Evolutionary conservation across 2,797 vertebrate genomes (phyloP).

Genomic region (Gallinago solitaria): DNA sequence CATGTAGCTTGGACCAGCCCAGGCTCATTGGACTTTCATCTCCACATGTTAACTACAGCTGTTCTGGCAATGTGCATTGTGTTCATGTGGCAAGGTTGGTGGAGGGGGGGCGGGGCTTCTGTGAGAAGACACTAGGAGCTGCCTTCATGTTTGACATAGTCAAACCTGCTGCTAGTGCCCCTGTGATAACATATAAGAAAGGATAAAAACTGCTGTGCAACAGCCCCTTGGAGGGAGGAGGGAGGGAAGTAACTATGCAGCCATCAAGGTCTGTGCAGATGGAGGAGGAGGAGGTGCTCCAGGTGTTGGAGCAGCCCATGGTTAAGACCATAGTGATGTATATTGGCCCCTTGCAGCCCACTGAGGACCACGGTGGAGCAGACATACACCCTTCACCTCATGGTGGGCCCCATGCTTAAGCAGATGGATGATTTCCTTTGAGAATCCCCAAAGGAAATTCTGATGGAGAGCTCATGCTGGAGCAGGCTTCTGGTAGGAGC

Average conservation of each 20-base stretch:
- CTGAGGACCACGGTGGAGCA: background rate
- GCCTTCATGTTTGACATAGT: background rate
- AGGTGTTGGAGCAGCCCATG: fast-evolving
- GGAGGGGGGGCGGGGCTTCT: background rate
- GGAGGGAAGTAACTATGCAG: background rate
- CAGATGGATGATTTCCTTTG: background rate
- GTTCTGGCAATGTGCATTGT: background rate
- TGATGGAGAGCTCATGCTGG: fast-evolving
- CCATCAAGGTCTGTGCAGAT: background rate
- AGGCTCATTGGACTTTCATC: too few species aligned
- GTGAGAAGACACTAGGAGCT: background rate
- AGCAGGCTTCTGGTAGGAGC: background rate
- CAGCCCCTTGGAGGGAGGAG: background rate
- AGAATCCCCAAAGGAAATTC: background rate
- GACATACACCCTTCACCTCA: background rate
- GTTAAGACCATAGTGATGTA: background rate
- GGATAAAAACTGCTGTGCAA: background rate
- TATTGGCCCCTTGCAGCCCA: background rate
- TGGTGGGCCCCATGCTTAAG: background rate
- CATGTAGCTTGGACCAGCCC: background rate
- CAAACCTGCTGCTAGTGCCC: background rate
- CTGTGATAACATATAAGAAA: background rate
- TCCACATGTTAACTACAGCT: background rate
- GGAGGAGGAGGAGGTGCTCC: background rate
- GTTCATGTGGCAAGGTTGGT: background rate